Conservation (phyloP, 2,888 invertebrate species). For the Aphodius sticticus region DNA sequence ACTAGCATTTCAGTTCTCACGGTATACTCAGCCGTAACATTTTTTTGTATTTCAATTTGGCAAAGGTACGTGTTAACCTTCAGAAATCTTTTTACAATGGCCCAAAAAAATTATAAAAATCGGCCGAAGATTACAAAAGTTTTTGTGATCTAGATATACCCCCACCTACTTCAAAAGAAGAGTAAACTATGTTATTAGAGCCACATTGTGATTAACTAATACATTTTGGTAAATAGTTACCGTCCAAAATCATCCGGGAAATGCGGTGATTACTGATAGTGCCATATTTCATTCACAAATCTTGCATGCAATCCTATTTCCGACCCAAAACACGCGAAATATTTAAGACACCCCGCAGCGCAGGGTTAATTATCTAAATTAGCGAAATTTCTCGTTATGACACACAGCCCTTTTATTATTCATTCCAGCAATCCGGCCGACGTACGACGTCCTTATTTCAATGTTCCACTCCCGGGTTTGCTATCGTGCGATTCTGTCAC, state of each 20-base stretch:
- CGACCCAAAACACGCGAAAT: slow-evolving; percentile 5
- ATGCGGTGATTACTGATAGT: background rate
- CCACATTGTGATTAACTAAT: background rate
- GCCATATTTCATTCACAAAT: background rate
- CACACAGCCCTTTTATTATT: slow-evolving; percentile 22
- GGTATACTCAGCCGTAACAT: too few relatives aligned
- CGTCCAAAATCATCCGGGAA: background rate
- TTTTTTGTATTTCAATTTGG: too few relatives aligned
- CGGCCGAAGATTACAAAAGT: too few relatives aligned
- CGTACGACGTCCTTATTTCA: slow-evolving; percentile 14
- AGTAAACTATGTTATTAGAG: too few relatives aligned
- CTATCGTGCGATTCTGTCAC: slow-evolving; percentile 16
- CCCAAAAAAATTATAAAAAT: too few relatives aligned
- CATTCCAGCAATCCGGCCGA: background rate
- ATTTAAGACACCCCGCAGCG: slow-evolving; percentile 17
- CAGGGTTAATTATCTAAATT: slow-evolving; percentile 24
- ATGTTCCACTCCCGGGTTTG: slow-evolving; percentile 21
- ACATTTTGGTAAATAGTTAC: background rate
- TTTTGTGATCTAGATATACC: too few relatives aligned
- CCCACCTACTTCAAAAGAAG: too few relatives aligned
- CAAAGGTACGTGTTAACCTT: too few relatives aligned
- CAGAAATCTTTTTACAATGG: too few relatives aligned
- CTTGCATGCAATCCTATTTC: background rate
- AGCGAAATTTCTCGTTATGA: slow-evolving; percentile 18
- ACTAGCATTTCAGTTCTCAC: too few relatives aligned